phyloP scores from a whole-genome alignment of 2,797 vertebrate genomes.

The Microchirus variegatus region DNA sequence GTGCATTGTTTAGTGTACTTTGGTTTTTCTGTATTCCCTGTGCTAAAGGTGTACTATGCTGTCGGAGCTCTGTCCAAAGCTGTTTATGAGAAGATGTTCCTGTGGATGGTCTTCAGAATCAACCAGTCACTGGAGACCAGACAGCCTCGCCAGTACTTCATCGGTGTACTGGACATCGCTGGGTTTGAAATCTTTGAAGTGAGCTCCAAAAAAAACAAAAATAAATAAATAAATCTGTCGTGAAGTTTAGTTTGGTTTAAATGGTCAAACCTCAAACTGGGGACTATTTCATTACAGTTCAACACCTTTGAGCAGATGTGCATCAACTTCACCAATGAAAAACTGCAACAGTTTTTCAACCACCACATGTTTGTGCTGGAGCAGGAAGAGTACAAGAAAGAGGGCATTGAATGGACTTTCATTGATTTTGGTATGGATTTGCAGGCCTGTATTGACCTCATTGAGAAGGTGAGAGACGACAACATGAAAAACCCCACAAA shows the following conservation, averaged over 20 bases:
- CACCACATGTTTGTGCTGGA: conserved; percentile 89
- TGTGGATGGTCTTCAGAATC: conserved; percentile 90
- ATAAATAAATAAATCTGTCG: neutral
- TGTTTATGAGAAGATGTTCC: conserved; percentile 89
- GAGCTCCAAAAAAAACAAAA: no score
- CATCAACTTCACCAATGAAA: conserved; percentile 92
- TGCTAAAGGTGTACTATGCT: conserved; percentile 79
- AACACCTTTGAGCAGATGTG: conserved; percentile 91
- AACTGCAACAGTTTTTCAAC: conserved; percentile 89
- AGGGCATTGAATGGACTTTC: conserved; percentile 81
- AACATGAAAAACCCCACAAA: neutral
- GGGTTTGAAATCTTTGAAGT: conserved; percentile 92
- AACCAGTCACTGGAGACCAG: conserved; percentile 89
- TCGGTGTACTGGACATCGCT: conserved; percentile 89
- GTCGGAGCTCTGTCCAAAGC: conserved; percentile 85
- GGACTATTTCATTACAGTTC: conserved; percentile 70
- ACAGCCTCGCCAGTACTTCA: conserved; percentile 88
- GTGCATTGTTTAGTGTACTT: neutral
- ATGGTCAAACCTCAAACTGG: neutral
- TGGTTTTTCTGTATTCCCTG: neutral
- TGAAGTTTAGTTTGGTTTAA: neutral
- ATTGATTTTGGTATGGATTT: conserved; percentile 81
- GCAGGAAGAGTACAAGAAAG: conserved; percentile 86
- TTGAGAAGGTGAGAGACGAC: conserved; percentile 70
- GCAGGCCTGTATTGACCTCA: conserved; percentile 79